Evolutionary conservation across 2,113 vertebrate species (phyloP), one percentile per base, ranked within the genome.

Genomic region (Tupaia tana): DNA sequence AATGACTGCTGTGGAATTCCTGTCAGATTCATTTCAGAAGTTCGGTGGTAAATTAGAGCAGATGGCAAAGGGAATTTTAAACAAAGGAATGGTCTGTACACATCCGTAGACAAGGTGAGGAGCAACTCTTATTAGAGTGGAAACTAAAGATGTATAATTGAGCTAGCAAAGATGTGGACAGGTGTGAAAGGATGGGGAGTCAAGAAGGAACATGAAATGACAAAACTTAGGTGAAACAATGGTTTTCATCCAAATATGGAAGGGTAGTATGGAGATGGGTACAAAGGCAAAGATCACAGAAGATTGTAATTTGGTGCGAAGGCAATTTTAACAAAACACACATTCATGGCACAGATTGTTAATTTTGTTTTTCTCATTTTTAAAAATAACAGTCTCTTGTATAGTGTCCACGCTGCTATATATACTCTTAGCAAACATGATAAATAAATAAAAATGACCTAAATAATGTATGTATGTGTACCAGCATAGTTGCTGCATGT

Each of bases 361-460:
- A 54, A 84, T 29, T 95, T 59, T 67, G 24, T 61, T 77, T 90
- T 89, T 34, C 13, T 79, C n/a, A 25, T 71, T 93, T 95, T 93
- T 88, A 89, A 90, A 71, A 58, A 89, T 58, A 90, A 70, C 69
- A 63, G 18, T 54, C 86, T 79, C 9, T 69, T 87, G 14, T 43
- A 25, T 56, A 56, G 12, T 86, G 73, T 29, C 19, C 54, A 43
- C 29, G 56, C 24, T 78, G 34, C 12, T 93, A 11, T 86, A 7
- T 19, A 85, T 70, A 52, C 2, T 79, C 43, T 93, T 86, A 86
- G 79, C 20, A 85, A 95, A 70, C 25, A 86, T n/a, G 52, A 85
- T 94, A 81, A 97, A 94, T 97, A 95, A 96, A 78, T 95, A 86
- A 97, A 82, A 88, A 31, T 27, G 52, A 54, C 3, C 20, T 95